Conservation (phyloP, 2,888 invertebrate genomes). For the Xanthia icteritia region DNA sequence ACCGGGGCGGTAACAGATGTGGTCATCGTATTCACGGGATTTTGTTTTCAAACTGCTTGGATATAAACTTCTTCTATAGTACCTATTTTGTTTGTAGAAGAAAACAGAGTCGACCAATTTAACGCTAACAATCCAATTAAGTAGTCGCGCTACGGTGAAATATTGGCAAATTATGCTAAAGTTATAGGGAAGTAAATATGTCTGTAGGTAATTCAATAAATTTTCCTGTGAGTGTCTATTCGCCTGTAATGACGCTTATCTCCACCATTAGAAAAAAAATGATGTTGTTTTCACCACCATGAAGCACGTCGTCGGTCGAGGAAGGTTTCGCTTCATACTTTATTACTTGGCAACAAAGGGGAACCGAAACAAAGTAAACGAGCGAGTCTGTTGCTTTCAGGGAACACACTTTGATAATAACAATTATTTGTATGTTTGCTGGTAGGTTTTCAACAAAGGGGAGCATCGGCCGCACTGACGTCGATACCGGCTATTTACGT, state of each 20-base stretch:
- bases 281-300: constrained; percentile 26
- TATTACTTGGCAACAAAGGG: constrained; percentile 37
- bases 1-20: too few species aligned
- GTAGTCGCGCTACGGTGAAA: neutral
- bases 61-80: too few species aligned
- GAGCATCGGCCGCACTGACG: constrained; percentile 83
- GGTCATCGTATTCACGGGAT: too few species aligned
- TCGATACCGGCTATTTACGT: constrained; percentile 81
- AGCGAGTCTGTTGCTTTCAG: constrained; percentile 18
- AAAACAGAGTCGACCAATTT: constrained; percentile 6
- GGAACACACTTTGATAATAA: constrained; percentile 40
- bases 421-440: constrained; percentile 38
- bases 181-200: constrained; percentile 13
- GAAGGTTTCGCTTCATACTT: constrained; percentile 30
- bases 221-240: constrained; percentile 3
- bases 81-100: neutral
- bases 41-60: too few species aligned
- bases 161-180: constrained; percentile 23
- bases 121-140: constrained; percentile 16
- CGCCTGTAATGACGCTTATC: constrained; percentile 36
- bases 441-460: constrained; percentile 59
- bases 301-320: constrained; percentile 7
- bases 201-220: constrained; percentile 13
- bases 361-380: constrained; percentile 22
- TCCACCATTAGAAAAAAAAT: constrained; percentile 36